phyloP scores from a whole-genome alignment of 2,113 vertebrate genomes.

The Crotophaga sulcirostris region DNA sequence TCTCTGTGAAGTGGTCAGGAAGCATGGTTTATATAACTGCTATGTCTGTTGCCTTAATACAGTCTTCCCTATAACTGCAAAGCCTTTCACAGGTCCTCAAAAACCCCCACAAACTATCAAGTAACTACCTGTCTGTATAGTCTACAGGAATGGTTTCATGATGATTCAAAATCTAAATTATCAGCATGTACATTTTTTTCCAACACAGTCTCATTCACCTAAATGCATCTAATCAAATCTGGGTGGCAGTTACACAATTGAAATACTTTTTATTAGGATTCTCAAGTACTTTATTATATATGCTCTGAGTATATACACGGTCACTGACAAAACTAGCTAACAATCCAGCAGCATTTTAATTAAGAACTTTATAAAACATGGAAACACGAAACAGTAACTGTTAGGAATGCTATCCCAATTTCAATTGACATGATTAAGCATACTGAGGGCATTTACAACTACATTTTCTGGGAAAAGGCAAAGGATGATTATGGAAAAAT shows the following conservation, averaged over 20 bases:
- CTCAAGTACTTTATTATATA: neutral
- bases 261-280: neutral
- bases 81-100: neutral
- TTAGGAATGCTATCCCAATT: neutral
- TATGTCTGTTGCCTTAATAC: neutral
- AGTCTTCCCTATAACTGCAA: neutral
- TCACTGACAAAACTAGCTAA: neutral
- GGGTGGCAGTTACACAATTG: neutral
- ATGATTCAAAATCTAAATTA: neutral
- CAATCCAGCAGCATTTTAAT: neutral
- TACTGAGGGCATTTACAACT: neutral
- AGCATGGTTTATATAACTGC: neutral
- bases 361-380: neutral
- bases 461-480: neutral
- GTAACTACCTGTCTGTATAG: neutral
- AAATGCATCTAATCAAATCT: neutral
- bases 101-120: neutral
- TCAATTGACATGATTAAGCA: neutral
- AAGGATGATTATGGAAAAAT: neutral
- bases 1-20: neutral
- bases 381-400: neutral
- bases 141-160: neutral
- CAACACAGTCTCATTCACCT: neutral
- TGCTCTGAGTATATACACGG: neutral
- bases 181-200: neutral